Evolutionary conservation across 1,140 invertebrate species (phyloP), one percentile per base, ranked within the genome.

Genomic region (Drosophila aff.): DNA sequence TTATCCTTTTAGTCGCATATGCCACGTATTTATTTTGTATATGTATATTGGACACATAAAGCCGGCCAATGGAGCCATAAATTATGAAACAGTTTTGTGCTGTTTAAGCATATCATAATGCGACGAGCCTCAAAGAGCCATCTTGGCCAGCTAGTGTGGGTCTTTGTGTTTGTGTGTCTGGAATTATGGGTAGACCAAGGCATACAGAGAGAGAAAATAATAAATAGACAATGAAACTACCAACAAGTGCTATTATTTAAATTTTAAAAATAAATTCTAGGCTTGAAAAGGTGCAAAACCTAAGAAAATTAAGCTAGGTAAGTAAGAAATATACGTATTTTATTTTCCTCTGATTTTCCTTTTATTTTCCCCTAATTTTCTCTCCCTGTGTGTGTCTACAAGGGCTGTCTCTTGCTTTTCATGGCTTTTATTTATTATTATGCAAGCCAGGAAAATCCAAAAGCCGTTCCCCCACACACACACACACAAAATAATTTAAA

Each of bases 11-110:
- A 69, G 43, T 68, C 38, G 31, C 63, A 71, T 47, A 40, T 58
- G 68, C 50, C 52, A 55, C 52, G 33, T 55, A 55, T 55, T 55
- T 55, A 55, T 55, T 26, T 40, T 40, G 4, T 23, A 40, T 23
- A 47, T 47, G 36, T 55, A 0, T 62, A n/a, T 38, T 41, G n/a
- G 38, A 11, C 58, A 38, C 36, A 40, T 57, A 69, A 52, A 58
- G 58, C 52, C 60, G 23, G 55, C 65, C 60, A 76, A 61, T 73
- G 69, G 61, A 66, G 79, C 68, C 77, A 92, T 92, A 92, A 92
- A 92, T 92, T 92, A 92, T 92, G 90, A 92, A 92, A 91, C 79
- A 89, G 83, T 89, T 92, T 91, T 92, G 66, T 85, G 86, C 82
- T 87, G 91, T 79, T 92, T 82, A 82, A 91, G 91, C 87, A 92